Conservation (phyloP, 2,113 vertebrate genomes). For the Podarcis muralis region DNA sequence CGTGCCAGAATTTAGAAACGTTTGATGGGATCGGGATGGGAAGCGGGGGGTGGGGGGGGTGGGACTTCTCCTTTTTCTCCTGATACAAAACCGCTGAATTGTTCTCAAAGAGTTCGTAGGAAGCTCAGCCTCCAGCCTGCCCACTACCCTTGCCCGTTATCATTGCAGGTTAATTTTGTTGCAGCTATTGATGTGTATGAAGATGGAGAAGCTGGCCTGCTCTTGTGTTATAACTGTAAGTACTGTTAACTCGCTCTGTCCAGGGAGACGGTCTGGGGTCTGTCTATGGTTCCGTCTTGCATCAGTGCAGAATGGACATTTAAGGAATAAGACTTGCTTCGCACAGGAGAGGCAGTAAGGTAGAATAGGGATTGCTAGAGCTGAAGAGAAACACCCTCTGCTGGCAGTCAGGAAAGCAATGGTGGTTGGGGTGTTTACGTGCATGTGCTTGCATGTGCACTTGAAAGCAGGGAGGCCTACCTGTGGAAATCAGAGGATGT, state of each 20-base stretch:
- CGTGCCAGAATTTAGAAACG: not conserved
- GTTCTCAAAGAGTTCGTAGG: conserved; percentile 1
- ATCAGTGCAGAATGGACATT: too few species aligned
- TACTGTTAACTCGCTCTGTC: conserved; percentile 38
- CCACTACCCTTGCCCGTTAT: conserved; percentile 56
- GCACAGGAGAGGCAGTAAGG: not conserved
- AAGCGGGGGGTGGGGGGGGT: not conserved
- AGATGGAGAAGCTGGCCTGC: conserved; percentile 97
- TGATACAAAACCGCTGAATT: not conserved
- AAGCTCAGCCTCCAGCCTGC: conserved; percentile 8
- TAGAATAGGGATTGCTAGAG: not conserved
- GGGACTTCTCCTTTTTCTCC: not conserved
- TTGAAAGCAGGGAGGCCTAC: too few species aligned
- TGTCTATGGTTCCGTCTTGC: too few species aligned
- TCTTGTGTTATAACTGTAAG: conserved; percentile 98
- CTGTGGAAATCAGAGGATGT: too few species aligned
- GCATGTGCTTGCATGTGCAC: too few species aligned
- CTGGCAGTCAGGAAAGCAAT: not conserved
- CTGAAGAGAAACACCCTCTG: too few species aligned
- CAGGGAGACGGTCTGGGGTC: not conserved
- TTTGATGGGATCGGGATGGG: too few species aligned
- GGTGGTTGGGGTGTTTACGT: too few species aligned
- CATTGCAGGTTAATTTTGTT: conserved; percentile 95
- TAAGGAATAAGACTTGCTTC: not conserved
- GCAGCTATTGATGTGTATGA: conserved; percentile 98